phyloP scores from a whole-genome alignment of 1,140 invertebrate genomes.

The Microplitis mediator region DNA sequence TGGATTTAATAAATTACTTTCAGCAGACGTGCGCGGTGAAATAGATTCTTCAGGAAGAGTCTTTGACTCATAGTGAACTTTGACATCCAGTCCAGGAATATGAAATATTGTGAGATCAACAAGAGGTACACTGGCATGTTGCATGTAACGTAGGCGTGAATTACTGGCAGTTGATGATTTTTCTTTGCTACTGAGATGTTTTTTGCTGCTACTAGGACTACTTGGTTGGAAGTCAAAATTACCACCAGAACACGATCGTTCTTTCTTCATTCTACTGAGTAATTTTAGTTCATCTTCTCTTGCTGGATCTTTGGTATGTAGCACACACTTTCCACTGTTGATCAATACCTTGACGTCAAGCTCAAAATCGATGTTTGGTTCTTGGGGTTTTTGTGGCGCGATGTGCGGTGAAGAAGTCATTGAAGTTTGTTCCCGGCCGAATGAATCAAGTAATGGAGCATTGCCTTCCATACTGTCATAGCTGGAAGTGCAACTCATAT shows the following conservation, averaged over 20 bases:
- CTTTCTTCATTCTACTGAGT: slow-evolving; percentile 70
- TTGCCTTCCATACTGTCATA: slow-evolving; percentile 61
- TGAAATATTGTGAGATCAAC: slow-evolving; percentile 90
- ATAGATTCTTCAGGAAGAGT: slow-evolving; percentile 71
- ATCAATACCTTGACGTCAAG: slow-evolving; percentile 96
- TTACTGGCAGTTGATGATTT: slow-evolving; percentile 58
- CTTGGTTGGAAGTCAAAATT: slow-evolving; percentile 69
- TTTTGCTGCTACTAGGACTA: slow-evolving; percentile 62
- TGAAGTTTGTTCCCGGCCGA: slow-evolving; percentile 52
- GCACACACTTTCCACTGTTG: slow-evolving; percentile 94
- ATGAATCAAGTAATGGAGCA: slow-evolving; percentile 51
- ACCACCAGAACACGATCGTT: slow-evolving; percentile 74
- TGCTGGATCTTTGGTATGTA: slow-evolving; percentile 87
- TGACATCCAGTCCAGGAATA: slow-evolving; percentile 84
- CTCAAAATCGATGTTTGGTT: slow-evolving; percentile 96
- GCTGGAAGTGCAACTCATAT: slow-evolving; percentile 54
- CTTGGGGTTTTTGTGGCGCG: slow-evolving; percentile 70
- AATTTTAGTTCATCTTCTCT: slow-evolving; percentile 74
- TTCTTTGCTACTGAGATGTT: slow-evolving; percentile 58
- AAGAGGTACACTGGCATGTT: slow-evolving; percentile 62
- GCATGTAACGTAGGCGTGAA: slow-evolving; percentile 60
- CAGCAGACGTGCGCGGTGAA: slow-evolving; percentile 47
- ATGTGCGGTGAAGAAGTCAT: slow-evolving; percentile 56
- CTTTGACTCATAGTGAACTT: slow-evolving; percentile 84
- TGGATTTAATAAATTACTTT: slow-evolving; percentile 46